phyloP scores from a whole-genome alignment of 2,113 vertebrate genomes.

The Seriola quinqueradiata region DNA sequence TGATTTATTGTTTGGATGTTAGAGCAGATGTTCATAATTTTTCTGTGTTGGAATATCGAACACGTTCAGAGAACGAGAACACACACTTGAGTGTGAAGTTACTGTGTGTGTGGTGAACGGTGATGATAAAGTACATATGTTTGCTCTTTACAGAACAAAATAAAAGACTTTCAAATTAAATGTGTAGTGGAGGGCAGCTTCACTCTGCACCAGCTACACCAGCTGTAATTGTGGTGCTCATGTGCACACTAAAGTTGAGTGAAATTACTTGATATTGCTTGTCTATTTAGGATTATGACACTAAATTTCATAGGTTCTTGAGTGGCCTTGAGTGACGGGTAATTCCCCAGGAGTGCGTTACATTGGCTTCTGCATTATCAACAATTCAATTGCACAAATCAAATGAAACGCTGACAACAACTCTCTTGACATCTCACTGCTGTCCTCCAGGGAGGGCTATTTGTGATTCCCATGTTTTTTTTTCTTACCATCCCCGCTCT shows the following conservation, averaged over 20 bases:
- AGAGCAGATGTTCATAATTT: no score
- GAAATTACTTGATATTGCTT: slow-evolving; percentile 6
- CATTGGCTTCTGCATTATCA: slow-evolving; percentile 10
- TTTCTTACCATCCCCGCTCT: slow-evolving; percentile 15
- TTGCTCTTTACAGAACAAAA: no score
- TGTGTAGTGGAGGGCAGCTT: no score
- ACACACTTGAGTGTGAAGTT: no score
- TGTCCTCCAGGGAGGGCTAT: slow-evolving; percentile 31
- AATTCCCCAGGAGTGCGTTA: slow-evolving; percentile 3
- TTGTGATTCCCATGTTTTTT: slow-evolving; percentile 31
- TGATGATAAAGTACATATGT: no score
- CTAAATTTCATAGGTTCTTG: not conserved
- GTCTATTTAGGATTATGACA: slow-evolving; percentile 5
- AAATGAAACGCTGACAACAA: slow-evolving; percentile 27
- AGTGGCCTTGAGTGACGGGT: slow-evolving; percentile 15
- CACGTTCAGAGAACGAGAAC: no score
- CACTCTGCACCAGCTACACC: no score
- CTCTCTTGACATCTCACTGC: slow-evolving; percentile 1
- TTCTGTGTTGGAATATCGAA: no score
- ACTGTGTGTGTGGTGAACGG: no score
- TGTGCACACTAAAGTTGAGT: not conserved
- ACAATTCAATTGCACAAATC: slow-evolving; percentile 35
- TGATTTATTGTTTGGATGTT: no score
- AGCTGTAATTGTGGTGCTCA: not conserved
- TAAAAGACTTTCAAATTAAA: no score